Percentiles rank a stretch among this genome's conserved stretches.
Conservation (phyloP, 1,140 invertebrate genomes). For the Telenomus remus region DNA sequence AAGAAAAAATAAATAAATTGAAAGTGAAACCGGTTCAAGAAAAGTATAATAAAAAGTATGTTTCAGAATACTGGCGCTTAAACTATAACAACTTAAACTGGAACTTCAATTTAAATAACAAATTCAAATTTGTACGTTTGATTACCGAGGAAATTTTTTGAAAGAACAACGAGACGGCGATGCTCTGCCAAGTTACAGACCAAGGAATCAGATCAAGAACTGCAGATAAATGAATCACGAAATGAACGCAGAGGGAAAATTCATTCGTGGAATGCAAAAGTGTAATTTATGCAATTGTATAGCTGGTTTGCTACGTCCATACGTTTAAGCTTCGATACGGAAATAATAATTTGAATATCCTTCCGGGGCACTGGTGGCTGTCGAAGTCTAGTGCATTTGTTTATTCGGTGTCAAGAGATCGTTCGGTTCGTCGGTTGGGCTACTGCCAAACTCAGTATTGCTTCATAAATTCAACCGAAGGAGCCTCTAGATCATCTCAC, state of each 20-base stretch:
- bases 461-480: constrained; percentile 69
- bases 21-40: not conserved
- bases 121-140: too few relatives aligned
- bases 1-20: constrained; percentile 3
- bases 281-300: constrained; percentile 36
- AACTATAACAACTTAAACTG: too few relatives aligned
- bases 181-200: constrained; percentile 6
- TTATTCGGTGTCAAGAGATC: constrained; percentile 62
- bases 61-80: too few relatives aligned
- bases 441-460: constrained; percentile 69
- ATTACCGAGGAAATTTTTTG: too few relatives aligned
- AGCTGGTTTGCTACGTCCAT: constrained; percentile 14
- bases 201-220: constrained; percentile 3
- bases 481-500: constrained; percentile 65
- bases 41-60: too few relatives aligned
- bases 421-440: constrained; percentile 59
- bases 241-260: not conserved
- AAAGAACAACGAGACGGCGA: too few relatives aligned
- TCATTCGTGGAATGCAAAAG: constrained; percentile 44
- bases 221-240: not conserved
- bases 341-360: constrained; percentile 51
- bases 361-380: constrained; percentile 7
- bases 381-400: constrained; percentile 48
- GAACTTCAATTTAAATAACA: too few relatives aligned
- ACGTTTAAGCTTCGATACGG: constrained; percentile 35